Percentiles rank a stretch among this genome's conserved stretches.
Evolutionary conservation across 2,113 vertebrate species (phyloP).

Genomic region (Notiomystis cincta): DNA sequence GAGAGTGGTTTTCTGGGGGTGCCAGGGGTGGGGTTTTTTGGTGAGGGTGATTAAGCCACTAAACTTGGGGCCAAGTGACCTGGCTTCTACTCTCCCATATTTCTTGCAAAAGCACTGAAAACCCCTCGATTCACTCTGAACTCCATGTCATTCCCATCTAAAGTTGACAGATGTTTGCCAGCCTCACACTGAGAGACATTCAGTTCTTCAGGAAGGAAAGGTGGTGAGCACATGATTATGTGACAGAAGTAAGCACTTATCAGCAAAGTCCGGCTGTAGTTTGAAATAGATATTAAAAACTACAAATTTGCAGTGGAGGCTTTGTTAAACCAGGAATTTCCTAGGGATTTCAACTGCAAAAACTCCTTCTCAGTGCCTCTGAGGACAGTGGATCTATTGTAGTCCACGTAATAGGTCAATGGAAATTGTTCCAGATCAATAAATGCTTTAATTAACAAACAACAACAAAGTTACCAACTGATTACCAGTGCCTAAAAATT

Average conservation of each 20-base stretch:
- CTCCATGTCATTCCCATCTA: neutral
- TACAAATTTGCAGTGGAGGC: neutral
- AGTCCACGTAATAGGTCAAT: fast-evolving
- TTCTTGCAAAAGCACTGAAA: neutral
- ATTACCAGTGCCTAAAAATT: neutral
- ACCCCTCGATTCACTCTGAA: neutral
- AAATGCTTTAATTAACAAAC: neutral
- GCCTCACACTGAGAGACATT: neutral
- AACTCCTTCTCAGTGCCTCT: neutral
- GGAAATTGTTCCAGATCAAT: neutral
- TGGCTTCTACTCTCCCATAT: neutral
- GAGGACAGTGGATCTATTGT: neutral
- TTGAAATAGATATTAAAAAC: neutral
- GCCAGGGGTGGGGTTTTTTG: neutral
- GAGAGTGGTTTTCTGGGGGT: neutral
- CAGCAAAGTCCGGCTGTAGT: neutral
- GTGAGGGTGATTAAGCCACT: neutral
- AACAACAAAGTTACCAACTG: neutral
- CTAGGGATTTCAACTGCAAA: neutral
- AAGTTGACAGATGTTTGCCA: neutral
- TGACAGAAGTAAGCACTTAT: neutral
- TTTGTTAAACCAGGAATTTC: neutral
- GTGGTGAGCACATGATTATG: neutral
- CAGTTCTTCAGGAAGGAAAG: neutral
- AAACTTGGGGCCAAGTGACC: neutral